These are phyloP conservation scores for Capitulum mitella DNA, from an alignment of 2,888 invertebrate genomes.

Conservation along the genomic window DNA sequence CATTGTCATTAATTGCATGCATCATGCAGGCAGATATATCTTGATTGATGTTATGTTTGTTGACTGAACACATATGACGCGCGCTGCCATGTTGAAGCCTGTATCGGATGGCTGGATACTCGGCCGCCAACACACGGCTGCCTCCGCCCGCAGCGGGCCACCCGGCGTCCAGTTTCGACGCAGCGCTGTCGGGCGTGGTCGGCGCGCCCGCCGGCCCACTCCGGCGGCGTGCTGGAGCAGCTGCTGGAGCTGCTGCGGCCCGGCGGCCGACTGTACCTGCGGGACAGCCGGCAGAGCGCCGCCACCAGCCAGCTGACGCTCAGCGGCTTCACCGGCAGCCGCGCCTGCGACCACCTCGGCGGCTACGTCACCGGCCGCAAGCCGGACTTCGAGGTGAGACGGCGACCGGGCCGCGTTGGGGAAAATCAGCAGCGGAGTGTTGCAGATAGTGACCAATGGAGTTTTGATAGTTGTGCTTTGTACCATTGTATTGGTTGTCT, in stretches of 20 bases:
- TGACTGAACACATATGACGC: too few species aligned
- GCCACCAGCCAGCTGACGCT: constrained; percentile 31
- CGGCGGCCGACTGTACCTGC: constrained; percentile 29
- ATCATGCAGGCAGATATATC: not conserved
- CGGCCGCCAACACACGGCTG: not conserved
- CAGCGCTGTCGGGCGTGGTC: constrained; percentile 31
- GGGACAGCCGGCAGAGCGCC: constrained; percentile 24
- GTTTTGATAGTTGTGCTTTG: too few species aligned
- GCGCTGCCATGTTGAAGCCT: too few species aligned
- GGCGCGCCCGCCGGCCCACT: constrained; percentile 28
- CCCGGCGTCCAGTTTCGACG: constrained; percentile 30
- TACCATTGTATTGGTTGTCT: too few species aligned
- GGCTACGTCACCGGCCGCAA: constrained; percentile 24
- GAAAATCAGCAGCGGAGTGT: too few species aligned
- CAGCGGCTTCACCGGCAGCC: constrained; percentile 31
- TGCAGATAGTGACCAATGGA: too few species aligned
- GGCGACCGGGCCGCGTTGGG: not conserved
- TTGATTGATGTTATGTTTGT: not conserved
- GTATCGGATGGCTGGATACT: too few species aligned
- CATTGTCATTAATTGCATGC: not conserved
- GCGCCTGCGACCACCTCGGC: not conserved
- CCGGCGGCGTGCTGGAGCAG: constrained; percentile 29
- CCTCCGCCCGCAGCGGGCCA: constrained; percentile 28
- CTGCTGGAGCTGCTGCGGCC: constrained; percentile 33
- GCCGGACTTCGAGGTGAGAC: constrained; percentile 32